Percentiles rank a stretch among this genome's conserved stretches.
Conservation (phyloP, 1,140 invertebrate species). For the Goniozus legneri region DNA sequence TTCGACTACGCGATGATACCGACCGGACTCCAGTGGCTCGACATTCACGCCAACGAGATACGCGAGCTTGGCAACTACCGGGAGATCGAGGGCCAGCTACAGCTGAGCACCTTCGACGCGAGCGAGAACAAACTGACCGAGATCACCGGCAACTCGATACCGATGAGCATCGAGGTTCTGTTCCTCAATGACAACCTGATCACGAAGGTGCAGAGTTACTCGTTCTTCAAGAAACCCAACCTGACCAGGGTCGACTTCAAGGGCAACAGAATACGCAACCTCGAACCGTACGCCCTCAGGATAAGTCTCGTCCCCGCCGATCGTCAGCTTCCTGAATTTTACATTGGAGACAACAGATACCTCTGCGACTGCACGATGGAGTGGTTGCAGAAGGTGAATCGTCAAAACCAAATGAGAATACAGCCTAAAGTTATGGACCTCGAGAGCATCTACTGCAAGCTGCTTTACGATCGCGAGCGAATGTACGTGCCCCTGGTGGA, state of each 20-base stretch:
- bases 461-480: conserved; percentile 79
- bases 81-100: conserved; percentile 79
- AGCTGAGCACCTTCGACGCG: conserved; percentile 80
- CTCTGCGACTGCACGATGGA: conserved; percentile 86
- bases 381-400: conserved; percentile 80
- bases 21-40: conserved; percentile 82
- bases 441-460: conserved; percentile 82
- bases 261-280: conserved; percentile 77
- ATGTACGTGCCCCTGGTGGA: conserved; percentile 78
- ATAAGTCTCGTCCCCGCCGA: conserved; percentile 75
- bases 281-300: conserved; percentile 82
- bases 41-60: conserved; percentile 85
- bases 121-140: conserved; percentile 82
- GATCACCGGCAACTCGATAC: conserved; percentile 80
- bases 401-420: conserved; percentile 70
- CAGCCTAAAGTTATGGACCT: conserved; percentile 85
- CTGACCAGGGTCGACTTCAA: conserved; percentile 81
- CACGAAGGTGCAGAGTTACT: conserved; percentile 82
- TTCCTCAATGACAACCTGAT: conserved; percentile 85
- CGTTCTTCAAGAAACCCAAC: conserved; percentile 91
- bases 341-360: conserved; percentile 86
- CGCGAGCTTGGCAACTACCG: conserved; percentile 86
- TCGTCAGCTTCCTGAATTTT: conserved; percentile 83
- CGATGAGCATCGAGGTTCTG: conserved; percentile 80
- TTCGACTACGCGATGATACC: conserved; percentile 92